Evolutionary conservation across 2,888 invertebrate genomes (phyloP).

Genomic region (Tribolium freemani): DNA sequence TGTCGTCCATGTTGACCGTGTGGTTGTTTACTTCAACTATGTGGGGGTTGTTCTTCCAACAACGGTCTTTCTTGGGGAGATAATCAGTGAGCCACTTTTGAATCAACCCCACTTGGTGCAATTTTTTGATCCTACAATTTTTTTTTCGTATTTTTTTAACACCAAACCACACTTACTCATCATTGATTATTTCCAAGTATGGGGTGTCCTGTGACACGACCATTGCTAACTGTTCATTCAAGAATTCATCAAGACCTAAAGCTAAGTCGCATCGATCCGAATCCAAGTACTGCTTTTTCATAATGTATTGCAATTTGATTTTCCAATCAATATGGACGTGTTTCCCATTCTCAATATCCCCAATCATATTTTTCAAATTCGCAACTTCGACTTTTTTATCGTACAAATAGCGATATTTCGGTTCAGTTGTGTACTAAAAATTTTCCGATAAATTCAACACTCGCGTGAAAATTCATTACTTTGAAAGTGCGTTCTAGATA

Average conservation of each 20-base stretch:
- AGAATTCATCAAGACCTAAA: conserved; percentile 82
- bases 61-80: conserved; percentile 84
- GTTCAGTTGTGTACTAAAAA: conserved; percentile 72
- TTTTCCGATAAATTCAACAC: neutral
- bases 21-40: conserved; percentile 84
- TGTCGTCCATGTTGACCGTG: conserved; percentile 89
- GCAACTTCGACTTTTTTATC: conserved; percentile 72
- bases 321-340: conserved; percentile 89
- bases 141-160: neutral
- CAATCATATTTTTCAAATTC: conserved; percentile 68
- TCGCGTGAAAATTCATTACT: conserved; percentile 53
- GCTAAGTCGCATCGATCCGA: conserved; percentile 83
- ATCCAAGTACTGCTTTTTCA: conserved; percentile 76
- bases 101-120: conserved; percentile 89
- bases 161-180: conserved; percentile 75
- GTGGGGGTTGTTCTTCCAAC: conserved; percentile 76
- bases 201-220: conserved; percentile 83
- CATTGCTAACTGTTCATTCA: conserved; percentile 85
- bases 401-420: conserved; percentile 73
- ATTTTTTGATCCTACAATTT: conserved; percentile 77
- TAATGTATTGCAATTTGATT: conserved; percentile 80
- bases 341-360: conserved; percentile 74
- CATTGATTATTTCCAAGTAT: conserved; percentile 81
- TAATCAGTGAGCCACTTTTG: conserved; percentile 86
- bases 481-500: conserved; percentile 78